phyloP scores from a whole-genome alignment of 2,113 vertebrate genomes.

The Menura novaehollandiae region DNA sequence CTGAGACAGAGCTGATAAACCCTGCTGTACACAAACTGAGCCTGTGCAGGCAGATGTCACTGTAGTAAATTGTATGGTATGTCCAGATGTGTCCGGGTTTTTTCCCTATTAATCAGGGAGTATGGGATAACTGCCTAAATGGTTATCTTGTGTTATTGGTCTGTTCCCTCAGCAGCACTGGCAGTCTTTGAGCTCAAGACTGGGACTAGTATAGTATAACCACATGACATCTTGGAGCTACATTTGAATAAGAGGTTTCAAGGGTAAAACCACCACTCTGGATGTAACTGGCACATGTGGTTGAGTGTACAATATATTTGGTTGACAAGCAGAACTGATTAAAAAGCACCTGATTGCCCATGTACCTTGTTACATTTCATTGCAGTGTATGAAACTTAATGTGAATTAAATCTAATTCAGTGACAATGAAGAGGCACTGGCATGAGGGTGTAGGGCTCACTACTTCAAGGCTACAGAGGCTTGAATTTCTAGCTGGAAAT shows the following conservation, averaged over 20 bases:
- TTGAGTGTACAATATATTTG: conserved; percentile 41
- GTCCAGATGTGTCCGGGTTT: background rate
- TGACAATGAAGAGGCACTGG: conserved; percentile 32
- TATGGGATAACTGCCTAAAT: background rate
- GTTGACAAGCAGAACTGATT: conserved; percentile 52
- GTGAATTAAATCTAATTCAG: conserved; percentile 47
- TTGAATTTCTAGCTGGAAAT: background rate
- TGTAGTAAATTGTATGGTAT: background rate
- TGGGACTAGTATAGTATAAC: background rate
- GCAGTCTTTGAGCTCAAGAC: background rate
- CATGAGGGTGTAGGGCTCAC: background rate
- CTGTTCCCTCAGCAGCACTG: accelerated
- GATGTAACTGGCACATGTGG: conserved; percentile 7
- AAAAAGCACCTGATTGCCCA: conserved; percentile 35
- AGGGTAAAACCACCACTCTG: background rate
- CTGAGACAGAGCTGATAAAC: background rate
- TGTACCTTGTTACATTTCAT: conserved; percentile 29
- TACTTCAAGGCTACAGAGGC: background rate
- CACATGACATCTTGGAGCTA: background rate
- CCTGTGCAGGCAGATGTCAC: background rate
- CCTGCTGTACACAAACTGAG: background rate
- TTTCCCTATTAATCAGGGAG: background rate
- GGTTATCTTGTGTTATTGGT: background rate
- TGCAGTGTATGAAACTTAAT: background rate
- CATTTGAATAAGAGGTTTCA: background rate